A percentile compares a stretch with the other conserved stretches of the same genome.
Evolutionary conservation across 2,113 vertebrate species (phyloP).

Genomic region (Hypanus sabinus): DNA sequence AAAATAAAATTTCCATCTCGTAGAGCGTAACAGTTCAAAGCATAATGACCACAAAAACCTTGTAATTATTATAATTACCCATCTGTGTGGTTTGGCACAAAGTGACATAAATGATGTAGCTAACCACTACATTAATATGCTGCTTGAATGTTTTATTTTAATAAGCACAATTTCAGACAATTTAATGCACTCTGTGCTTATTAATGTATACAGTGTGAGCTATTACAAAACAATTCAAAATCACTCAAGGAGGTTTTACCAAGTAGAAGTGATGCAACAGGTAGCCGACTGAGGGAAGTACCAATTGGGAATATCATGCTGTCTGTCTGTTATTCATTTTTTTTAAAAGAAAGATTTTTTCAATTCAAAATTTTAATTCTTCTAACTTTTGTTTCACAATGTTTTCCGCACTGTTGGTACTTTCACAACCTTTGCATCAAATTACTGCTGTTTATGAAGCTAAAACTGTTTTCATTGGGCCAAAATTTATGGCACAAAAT

Average conservation of each 20-base stretch:
- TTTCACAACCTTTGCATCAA: background rate
- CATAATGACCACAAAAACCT: constrained; percentile 34
- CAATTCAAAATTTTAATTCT: background rate
- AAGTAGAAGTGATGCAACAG: background rate
- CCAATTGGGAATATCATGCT: background rate
- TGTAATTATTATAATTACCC: constrained; percentile 29
- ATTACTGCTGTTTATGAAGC: background rate
- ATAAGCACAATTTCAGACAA: constrained; percentile 22
- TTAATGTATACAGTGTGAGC: background rate
- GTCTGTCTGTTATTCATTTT: background rate
- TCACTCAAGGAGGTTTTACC: background rate
- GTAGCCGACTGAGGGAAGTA: background rate
- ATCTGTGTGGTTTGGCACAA: constrained; percentile 8
- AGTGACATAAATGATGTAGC: constrained; percentile 34
- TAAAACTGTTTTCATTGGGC: background rate
- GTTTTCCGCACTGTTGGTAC: background rate
- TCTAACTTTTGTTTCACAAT: background rate
- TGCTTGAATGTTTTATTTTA: constrained; percentile 31
- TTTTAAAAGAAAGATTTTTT: background rate
- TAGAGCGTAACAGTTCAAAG: constrained; percentile 33
- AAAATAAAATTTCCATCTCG: constrained; percentile 34
- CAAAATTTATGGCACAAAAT: no score
- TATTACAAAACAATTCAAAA: constrained; percentile 16
- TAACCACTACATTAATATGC: constrained; percentile 23
- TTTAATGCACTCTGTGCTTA: background rate